A percentile compares a stretch with the other conserved stretches of the same genome.
phyloP scores from a whole-genome alignment of 1,140 invertebrate genomes.

The Penaeus vannamei region DNA sequence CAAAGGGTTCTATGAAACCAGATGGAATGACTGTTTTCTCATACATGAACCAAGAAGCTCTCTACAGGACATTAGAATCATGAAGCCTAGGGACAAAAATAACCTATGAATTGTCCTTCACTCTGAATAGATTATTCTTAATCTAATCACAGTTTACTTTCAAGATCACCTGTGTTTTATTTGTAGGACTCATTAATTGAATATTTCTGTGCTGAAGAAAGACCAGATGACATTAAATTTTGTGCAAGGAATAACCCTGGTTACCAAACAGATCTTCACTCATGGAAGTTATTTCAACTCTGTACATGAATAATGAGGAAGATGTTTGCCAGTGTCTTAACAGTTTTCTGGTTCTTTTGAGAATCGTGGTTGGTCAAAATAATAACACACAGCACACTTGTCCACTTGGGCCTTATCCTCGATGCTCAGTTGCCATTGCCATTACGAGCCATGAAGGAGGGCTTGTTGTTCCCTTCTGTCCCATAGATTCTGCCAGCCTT shows the following conservation, averaged over 20 bases:
- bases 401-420: not conserved
- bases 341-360: constrained; percentile 19
- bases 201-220: too few relatives aligned
- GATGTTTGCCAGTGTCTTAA: not conserved
- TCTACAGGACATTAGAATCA: constrained; percentile 19
- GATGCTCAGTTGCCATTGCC: constrained; percentile 62
- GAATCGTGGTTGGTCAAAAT: constrained; percentile 13
- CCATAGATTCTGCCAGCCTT: constrained; percentile 98
- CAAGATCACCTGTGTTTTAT: not conserved
- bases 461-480: constrained; percentile 76
- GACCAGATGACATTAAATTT: too few relatives aligned
- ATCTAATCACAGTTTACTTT: constrained; percentile 24
- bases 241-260: not conserved
- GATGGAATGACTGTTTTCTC: constrained; percentile 46
- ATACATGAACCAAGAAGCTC: constrained; percentile 1
- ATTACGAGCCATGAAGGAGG: constrained; percentile 65
- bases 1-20: constrained; percentile 40
- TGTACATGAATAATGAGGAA: constrained; percentile 1
- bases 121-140: not conserved
- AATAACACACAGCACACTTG: constrained; percentile 45
- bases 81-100: not conserved
- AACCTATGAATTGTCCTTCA: too few relatives aligned
- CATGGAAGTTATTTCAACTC: constrained; percentile 21
- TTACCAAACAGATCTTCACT: constrained; percentile 26
- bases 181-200: too few relatives aligned